Conservation (phyloP, 1,140 invertebrate genomes). For the Drosophila nebulosa region DNA sequence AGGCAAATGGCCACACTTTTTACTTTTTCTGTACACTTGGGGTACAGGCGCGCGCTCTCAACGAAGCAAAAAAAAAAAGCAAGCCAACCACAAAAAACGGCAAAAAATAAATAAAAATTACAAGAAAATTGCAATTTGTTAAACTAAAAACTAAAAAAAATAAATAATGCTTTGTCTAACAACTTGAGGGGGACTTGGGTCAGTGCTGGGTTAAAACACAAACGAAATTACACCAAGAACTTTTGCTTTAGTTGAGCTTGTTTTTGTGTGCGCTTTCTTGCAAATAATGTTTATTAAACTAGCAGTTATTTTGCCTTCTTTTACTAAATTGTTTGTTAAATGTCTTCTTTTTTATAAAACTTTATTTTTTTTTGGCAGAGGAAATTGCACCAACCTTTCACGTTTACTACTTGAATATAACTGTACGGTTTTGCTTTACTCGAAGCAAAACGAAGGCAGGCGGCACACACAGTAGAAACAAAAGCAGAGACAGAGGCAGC, state of each 20-base stretch:
- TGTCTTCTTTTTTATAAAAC: background rate
- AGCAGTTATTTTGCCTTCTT: background rate
- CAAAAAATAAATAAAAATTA: slow-evolving; percentile 5
- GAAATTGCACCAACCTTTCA: slow-evolving; percentile 55
- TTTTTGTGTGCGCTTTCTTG: too few relatives aligned
- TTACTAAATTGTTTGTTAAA: slow-evolving; percentile 1
- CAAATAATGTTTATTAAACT: too few relatives aligned
- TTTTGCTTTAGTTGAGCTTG: background rate
- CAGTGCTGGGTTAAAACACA: background rate
- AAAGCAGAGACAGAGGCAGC: slow-evolving; percentile 22
- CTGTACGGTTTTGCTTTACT: slow-evolving; percentile 58
- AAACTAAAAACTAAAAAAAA: background rate
- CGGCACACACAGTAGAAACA: slow-evolving; percentile 28
- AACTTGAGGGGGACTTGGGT: background rate
- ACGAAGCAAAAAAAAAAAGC: slow-evolving; percentile 32
- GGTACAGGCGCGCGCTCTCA: slow-evolving; percentile 52
- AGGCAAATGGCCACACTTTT: slow-evolving; percentile 62
- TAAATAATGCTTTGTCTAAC: background rate
- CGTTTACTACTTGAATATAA: slow-evolving; percentile 48
- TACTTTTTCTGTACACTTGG: slow-evolving; percentile 67
- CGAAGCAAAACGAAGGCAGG: slow-evolving; percentile 39
- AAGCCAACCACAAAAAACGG: background rate
- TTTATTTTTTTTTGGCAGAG: background rate
- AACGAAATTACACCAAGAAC: background rate
- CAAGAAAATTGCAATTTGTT: background rate